Conservation (phyloP, 2,113 vertebrate genomes). For the Grammomys dolichurus region DNA sequence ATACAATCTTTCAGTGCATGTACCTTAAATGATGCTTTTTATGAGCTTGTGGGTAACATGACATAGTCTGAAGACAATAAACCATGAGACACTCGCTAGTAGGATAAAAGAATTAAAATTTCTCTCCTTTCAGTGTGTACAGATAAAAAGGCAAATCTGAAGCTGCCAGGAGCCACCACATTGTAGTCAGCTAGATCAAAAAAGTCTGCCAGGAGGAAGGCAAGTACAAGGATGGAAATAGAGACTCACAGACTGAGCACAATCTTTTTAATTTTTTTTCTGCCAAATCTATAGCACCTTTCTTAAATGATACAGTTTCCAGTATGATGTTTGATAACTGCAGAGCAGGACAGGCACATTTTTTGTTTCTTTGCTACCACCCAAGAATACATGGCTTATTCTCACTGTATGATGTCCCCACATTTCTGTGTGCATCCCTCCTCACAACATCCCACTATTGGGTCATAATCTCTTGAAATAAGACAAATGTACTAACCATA, state of each 20-base stretch:
- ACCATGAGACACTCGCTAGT: neutral
- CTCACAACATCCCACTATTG: neutral
- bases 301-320: neutral
- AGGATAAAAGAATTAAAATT: neutral
- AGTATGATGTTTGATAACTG: neutral
- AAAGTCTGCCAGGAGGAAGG: neutral
- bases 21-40: neutral
- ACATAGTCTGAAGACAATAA: neutral
- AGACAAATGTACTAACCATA: neutral
- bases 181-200: neutral
- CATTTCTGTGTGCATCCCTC: rapidly evolving
- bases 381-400: too few relatives aligned
- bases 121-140: neutral
- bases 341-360: rapidly evolving
- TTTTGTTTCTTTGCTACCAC: too few relatives aligned
- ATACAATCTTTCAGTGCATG: neutral
- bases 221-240: neutral
- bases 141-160: neutral
- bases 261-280: neutral
- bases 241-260: neutral
- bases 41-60: too few relatives aligned
- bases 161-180: neutral
- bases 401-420: rapidly evolving
- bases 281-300: neutral
- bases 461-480: neutral